Conservation (phyloP, 2,888 invertebrate genomes). For the Chorisops tibialis region DNA sequence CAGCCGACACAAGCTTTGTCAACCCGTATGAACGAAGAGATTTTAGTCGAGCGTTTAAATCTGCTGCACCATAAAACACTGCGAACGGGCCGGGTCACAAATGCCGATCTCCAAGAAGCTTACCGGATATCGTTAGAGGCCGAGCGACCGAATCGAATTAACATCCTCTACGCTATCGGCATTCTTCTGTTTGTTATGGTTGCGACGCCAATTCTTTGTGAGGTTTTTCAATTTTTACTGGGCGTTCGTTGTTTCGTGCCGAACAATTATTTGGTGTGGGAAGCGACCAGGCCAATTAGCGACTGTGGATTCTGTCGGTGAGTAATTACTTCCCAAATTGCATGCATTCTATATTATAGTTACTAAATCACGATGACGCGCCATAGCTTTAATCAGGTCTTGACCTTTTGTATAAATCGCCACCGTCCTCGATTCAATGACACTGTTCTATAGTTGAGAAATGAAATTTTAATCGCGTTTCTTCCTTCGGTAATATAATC, state of each 20-base stretch:
- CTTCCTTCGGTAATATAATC: too few species aligned
- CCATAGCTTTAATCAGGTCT: too few species aligned
- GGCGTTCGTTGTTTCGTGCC: conserved; percentile 73
- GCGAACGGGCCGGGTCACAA: conserved; percentile 45
- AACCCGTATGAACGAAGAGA: not conserved
- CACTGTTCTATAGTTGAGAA: too few species aligned
- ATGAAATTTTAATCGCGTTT: too few species aligned
- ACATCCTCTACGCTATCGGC: conserved; percentile 45
- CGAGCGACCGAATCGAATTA: conserved; percentile 43
- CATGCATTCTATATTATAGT: too few species aligned
- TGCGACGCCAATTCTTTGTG: conserved; percentile 48
- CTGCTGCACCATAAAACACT: conserved; percentile 44
- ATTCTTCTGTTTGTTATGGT: conserved; percentile 47
- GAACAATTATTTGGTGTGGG: conserved; percentile 83
- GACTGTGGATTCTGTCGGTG: conserved; percentile 71
- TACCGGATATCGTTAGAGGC: conserved; percentile 44
- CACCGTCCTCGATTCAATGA: too few species aligned
- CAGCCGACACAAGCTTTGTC: too few species aligned
- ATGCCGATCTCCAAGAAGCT: conserved; percentile 45
- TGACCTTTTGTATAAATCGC: too few species aligned
- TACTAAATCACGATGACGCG: too few species aligned
- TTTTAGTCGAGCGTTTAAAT: conserved; percentile 37
- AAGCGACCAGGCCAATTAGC: conserved; percentile 78
- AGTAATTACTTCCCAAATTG: too few species aligned
- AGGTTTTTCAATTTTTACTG: conserved; percentile 50